phyloP scores from a whole-genome alignment of 2,888 invertebrate genomes.

The Galeruca laticollis region DNA sequence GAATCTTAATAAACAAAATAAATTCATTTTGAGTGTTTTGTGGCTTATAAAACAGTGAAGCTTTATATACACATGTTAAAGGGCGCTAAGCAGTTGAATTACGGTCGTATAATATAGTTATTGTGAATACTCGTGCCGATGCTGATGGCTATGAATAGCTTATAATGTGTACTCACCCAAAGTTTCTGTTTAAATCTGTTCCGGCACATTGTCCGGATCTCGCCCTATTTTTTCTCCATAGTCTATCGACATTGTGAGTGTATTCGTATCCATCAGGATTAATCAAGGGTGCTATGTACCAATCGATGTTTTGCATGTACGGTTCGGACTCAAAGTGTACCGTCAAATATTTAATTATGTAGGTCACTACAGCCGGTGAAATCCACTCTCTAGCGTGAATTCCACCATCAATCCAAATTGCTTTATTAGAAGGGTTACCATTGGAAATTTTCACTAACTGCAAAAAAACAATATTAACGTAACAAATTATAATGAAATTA shows the following conservation, averaged over 20 bases:
- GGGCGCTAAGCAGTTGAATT: no score
- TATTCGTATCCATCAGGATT: conserved; percentile 93
- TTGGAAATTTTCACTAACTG: conserved; percentile 74
- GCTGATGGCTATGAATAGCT: no score
- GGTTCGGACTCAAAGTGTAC: conserved; percentile 77
- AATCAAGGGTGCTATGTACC: conserved; percentile 81
- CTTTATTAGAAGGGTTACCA: conserved; percentile 69
- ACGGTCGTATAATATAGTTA: no score
- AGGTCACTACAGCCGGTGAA: conserved; percentile 82
- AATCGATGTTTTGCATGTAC: conserved; percentile 83
- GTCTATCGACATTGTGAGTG: conserved; percentile 81
- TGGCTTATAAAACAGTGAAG: no score
- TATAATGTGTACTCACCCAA: conserved; percentile 70
- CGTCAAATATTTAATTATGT: conserved; percentile 78
- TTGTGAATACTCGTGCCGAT: no score
- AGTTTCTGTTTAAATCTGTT: conserved; percentile 88
- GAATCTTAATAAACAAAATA: no score
- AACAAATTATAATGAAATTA: neutral
- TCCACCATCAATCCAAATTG: conserved; percentile 74
- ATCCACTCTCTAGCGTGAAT: conserved; percentile 95
- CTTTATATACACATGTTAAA: no score
- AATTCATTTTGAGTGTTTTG: no score
- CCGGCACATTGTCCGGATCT: conserved; percentile 76
- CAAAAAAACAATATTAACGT: conserved; percentile 4
- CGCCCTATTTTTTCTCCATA: conserved; percentile 86